Evolutionary conservation across 2,797 vertebrate species (phyloP).

Genomic region (Corythornis leucogaster): DNA sequence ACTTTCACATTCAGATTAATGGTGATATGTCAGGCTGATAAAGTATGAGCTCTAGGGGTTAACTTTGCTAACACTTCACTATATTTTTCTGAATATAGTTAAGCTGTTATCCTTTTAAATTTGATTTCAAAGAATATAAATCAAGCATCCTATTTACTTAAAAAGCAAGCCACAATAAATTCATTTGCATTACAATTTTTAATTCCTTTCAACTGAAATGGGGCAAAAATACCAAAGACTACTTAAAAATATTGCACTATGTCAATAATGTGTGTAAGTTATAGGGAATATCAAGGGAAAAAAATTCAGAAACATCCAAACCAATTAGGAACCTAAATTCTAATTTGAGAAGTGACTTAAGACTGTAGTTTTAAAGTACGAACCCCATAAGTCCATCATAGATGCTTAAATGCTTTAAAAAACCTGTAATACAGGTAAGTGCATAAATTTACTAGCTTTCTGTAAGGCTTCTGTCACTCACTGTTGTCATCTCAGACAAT

Average conservation of each 20-base stretch:
- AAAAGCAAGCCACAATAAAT: conserved; percentile 27
- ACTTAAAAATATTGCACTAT: neutral
- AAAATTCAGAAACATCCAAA: neutral
- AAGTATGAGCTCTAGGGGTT: neutral
- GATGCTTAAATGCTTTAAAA: neutral
- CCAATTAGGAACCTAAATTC: neutral
- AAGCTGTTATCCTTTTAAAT: conserved; percentile 37
- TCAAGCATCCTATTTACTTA: conserved; percentile 7
- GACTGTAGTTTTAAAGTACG: neutral
- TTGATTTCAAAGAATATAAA: conserved; percentile 43
- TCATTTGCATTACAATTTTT: neutral
- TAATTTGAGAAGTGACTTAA: neutral
- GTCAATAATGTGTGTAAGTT: neutral
- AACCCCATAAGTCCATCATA: neutral
- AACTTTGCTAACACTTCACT: conserved; percentile 23
- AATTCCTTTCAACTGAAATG: conserved; percentile 33
- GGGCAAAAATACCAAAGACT: neutral
- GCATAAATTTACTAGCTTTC: neutral
- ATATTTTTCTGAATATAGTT: conserved; percentile 49
- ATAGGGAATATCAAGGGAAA: neutral
- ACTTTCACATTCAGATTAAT: conserved; percentile 38
- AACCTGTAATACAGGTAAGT: neutral
- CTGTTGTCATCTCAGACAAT: neutral
- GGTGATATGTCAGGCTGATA: conserved; percentile 19
- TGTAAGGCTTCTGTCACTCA: neutral